Evolutionary conservation across 2,113 vertebrate species (phyloP).

Genomic region (Ranitomeya imitator): DNA sequence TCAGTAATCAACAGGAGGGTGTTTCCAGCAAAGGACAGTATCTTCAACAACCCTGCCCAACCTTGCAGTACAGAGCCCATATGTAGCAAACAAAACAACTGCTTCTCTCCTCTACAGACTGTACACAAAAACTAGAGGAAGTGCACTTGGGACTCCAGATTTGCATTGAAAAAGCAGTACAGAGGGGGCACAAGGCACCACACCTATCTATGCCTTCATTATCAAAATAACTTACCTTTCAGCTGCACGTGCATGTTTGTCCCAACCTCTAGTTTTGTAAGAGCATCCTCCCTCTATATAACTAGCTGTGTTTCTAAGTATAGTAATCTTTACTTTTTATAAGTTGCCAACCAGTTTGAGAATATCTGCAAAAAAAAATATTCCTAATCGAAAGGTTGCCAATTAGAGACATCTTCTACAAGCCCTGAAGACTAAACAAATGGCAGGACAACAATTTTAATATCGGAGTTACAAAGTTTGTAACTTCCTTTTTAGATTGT

Average conservation of each 20-base stretch:
- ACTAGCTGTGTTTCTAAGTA: slow-evolving; percentile 4
- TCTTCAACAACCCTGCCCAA: no score
- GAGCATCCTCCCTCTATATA: neutral
- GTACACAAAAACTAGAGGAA: neutral
- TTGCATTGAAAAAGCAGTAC: neutral
- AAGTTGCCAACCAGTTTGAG: neutral
- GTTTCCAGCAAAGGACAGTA: no score
- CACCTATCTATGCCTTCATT: neutral
- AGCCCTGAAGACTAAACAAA: neutral
- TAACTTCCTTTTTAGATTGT: neutral
- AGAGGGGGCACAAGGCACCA: neutral
- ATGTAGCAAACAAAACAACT: neutral
- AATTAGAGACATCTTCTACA: neutral
- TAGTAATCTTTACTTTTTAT: neutral
- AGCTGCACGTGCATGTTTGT: no score
- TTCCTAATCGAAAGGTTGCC: neutral
- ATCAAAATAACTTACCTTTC: neutral
- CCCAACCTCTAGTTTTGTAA: neutral
- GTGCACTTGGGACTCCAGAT: neutral
- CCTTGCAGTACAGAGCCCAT: neutral
- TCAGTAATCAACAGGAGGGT: no score
- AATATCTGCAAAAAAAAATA: neutral
- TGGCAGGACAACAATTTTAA: neutral
- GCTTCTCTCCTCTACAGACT: neutral
- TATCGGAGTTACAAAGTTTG: neutral